Conservation (phyloP, 2,888 invertebrate species). For the Rhagophthalmus giganteus region DNA sequence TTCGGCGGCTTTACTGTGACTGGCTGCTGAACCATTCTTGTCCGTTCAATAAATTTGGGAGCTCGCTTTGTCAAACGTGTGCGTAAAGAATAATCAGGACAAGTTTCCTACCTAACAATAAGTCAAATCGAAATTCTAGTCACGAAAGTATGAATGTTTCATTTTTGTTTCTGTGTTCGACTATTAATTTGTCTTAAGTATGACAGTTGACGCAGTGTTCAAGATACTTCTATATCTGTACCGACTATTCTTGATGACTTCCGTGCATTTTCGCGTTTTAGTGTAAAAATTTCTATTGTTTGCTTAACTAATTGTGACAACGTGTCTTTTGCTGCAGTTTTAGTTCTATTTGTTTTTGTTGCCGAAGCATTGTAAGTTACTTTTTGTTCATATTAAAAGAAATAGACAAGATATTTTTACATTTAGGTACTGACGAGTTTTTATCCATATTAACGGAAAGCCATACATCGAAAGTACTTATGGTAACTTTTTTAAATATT, state of each 20-base stretch:
- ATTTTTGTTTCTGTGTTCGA: background rate
- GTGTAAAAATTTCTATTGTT: constrained; percentile 11
- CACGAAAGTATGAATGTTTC: constrained; percentile 1
- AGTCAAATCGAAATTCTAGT: constrained; percentile 3
- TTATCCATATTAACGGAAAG: too few relatives aligned
- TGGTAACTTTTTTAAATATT: too few relatives aligned
- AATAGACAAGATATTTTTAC: too few relatives aligned
- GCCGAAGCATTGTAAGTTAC: background rate
- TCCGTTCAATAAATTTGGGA: constrained; percentile 32
- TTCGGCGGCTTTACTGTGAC: constrained; percentile 32
- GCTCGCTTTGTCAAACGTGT: constrained; percentile 27
- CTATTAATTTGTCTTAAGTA: constrained; percentile 1
- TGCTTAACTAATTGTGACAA: too few relatives aligned
- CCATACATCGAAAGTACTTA: too few relatives aligned
- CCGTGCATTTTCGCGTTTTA: constrained; percentile 12
- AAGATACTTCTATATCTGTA: constrained; percentile 2
- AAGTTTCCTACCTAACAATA: constrained; percentile 12
- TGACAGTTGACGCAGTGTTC: constrained; percentile 1
- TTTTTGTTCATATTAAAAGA: background rate
- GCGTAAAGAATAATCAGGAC: constrained; percentile 23
- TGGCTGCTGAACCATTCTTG: constrained; percentile 31
- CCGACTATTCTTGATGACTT: constrained; percentile 8
- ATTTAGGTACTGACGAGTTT: too few relatives aligned
- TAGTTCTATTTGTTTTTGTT: background rate
- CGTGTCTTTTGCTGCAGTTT: constrained; percentile 3